Evolutionary conservation across 2,888 invertebrate species (phyloP).

Genomic region (Oscheius onirici): DNA sequence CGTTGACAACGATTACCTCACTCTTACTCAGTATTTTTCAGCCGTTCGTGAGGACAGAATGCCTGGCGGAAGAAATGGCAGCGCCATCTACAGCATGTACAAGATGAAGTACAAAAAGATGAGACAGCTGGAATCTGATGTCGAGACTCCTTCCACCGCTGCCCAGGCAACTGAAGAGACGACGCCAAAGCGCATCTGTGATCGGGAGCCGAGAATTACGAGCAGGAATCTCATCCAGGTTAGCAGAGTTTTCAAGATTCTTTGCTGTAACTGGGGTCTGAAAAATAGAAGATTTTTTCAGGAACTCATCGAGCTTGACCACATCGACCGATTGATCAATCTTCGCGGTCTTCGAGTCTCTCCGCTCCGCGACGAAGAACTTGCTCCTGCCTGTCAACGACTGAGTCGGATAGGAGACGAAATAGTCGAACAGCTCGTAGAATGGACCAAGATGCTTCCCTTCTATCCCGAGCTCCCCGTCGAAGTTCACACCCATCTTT

Average conservation of each 20-base stretch:
- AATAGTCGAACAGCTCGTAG: conserved; percentile 96
- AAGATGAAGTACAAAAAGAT: conserved; percentile 75
- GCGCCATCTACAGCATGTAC: conserved; percentile 97
- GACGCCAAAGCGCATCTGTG: conserved; percentile 12
- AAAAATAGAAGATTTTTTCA: conserved; percentile 43
- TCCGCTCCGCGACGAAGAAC: conserved; percentile 84
- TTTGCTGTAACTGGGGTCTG: too few relatives aligned
- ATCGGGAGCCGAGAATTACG: conserved; percentile 26
- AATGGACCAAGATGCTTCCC: conserved; percentile 97
- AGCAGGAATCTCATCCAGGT: conserved; percentile 45
- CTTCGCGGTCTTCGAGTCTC: conserved; percentile 78
- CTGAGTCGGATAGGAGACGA: conserved; percentile 81
- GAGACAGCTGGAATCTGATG: conserved; percentile 18
- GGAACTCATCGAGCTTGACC: conserved; percentile 91
- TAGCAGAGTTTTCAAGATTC: too few relatives aligned
- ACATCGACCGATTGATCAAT: conserved; percentile 94
- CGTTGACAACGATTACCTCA: too few relatives aligned
- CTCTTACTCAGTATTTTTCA: conserved; percentile 72
- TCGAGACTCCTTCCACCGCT: conserved; percentile 19
- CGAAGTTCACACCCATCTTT: conserved; percentile 89
- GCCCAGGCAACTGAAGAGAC: conserved; percentile 1
- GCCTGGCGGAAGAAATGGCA: conserved; percentile 99
- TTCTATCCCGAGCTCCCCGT: conserved; percentile 96
- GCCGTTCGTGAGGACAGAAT: conserved; percentile 98
- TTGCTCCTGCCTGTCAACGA: conserved; percentile 78